Evolutionary conservation across 2,888 invertebrate genomes (phyloP).

Genomic region (Dynastes tityus): DNA sequence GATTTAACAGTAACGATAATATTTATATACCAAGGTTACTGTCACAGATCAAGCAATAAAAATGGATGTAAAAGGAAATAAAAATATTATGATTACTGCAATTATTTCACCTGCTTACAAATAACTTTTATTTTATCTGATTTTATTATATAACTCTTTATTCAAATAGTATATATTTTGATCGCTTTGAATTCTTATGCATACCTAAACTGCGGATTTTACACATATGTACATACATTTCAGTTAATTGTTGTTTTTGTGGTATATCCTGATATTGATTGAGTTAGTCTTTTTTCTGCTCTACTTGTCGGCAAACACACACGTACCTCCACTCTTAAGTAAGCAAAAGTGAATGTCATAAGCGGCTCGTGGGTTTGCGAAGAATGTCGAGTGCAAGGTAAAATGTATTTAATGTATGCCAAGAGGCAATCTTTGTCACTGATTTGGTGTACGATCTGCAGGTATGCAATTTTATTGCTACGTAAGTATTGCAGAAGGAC

Average conservation of each 20-base stretch:
- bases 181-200: too few species aligned
- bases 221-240: neutral
- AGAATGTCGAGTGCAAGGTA: slow-evolving; percentile 52
- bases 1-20: slow-evolving; percentile 24
- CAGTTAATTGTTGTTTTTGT: too few species aligned
- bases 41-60: neutral
- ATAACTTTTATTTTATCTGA: neutral
- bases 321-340: slow-evolving; percentile 6
- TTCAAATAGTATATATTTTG: too few species aligned
- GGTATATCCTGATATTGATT: neutral
- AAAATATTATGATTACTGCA: neutral
- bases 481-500: slow-evolving; percentile 51
- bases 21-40: slow-evolving; percentile 32
- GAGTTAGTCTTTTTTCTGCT: slow-evolving; percentile 48
- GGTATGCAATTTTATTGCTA: slow-evolving; percentile 47
- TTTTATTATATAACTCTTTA: neutral
- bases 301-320: slow-evolving; percentile 41
- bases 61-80: slow-evolving; percentile 8
- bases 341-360: slow-evolving; percentile 52
- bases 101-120: neutral
- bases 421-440: slow-evolving; percentile 51
- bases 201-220: too few species aligned
- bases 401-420: slow-evolving; percentile 48
- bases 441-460: slow-evolving; percentile 50
- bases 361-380: slow-evolving; percentile 44